phyloP scores from a whole-genome alignment of 2,888 invertebrate genomes.

The Spilosoma lubricipeda region DNA sequence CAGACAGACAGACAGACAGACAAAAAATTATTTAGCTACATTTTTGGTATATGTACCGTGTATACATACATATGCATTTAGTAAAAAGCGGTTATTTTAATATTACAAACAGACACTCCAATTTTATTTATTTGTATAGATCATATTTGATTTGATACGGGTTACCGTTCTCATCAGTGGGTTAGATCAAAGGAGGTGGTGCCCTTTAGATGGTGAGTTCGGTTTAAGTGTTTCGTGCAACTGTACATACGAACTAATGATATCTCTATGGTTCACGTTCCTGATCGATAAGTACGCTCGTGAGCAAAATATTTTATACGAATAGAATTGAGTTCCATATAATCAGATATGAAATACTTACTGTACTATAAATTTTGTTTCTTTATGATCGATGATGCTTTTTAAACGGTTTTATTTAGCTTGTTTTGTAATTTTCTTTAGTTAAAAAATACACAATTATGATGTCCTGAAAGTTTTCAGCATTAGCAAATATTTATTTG shows the following conservation, averaged over 20 bases:
- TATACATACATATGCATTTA: too few species aligned
- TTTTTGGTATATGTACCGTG: too few species aligned
- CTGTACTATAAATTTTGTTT: constrained; percentile 1
- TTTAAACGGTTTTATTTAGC: too few species aligned
- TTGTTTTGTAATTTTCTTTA: neutral
- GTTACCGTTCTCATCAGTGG: constrained; percentile 63
- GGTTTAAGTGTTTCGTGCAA: constrained; percentile 74
- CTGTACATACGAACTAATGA: constrained; percentile 78
- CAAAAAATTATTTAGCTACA: too few species aligned
- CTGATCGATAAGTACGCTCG: constrained; percentile 75
- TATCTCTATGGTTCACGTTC: constrained; percentile 82
- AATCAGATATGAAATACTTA: constrained; percentile 12
- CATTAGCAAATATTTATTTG: neutral
- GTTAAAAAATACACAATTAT: neutral
- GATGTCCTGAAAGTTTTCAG: neutral
- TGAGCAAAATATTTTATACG: constrained; percentile 56
- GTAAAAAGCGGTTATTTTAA: too few species aligned
- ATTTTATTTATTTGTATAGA: too few species aligned
- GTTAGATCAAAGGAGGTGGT: constrained; percentile 67
- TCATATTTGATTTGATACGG: constrained; percentile 70
- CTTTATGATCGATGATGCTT: neutral
- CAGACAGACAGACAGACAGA: too few species aligned
- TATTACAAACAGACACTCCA: too few species aligned
- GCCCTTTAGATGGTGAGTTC: constrained; percentile 69
- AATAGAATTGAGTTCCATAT: constrained; percentile 12